Conservation (phyloP, 2,797 vertebrate genomes). For the Poliocrania exsul region DNA sequence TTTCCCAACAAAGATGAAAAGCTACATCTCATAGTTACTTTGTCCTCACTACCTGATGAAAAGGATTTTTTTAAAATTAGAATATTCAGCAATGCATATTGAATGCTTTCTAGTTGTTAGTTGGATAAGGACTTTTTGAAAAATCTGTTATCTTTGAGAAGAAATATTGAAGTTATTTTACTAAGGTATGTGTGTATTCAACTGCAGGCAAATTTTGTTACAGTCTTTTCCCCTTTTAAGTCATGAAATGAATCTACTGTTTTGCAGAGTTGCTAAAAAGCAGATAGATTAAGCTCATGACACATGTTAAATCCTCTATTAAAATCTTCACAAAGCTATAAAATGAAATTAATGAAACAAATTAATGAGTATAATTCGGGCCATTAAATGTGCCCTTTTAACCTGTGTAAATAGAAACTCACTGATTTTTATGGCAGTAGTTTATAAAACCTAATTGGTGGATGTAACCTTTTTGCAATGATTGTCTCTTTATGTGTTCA, state of each 20-base stretch:
- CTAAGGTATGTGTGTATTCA: not conserved
- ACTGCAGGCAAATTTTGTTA: not conserved
- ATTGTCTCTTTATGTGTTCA: not conserved
- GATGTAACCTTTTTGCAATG: not conserved
- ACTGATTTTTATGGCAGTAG: not conserved
- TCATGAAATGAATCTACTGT: not conserved
- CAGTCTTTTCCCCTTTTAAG: not conserved
- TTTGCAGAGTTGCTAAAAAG: not conserved
- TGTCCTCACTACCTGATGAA: not conserved
- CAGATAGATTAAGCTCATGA: not conserved
- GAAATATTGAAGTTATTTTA: not conserved
- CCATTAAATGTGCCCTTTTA: slow-evolving; percentile 17
- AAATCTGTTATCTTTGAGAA: not conserved
- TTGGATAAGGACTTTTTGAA: not conserved
- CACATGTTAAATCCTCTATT: slow-evolving; percentile 7
- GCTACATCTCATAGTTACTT: not conserved
- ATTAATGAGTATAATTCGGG: not conserved
- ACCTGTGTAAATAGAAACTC: not conserved
- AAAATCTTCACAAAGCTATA: not conserved
- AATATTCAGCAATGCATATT: not conserved
- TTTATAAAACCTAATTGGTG: not conserved
- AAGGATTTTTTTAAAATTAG: not conserved
- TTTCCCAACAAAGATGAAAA: not conserved
- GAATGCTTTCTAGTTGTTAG: not conserved
- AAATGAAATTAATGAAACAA: slow-evolving; percentile 35